Base-by-base conservation (phyloP, 2,113 vertebrate genomes). In the Bagarius yarrelli region DNA sequence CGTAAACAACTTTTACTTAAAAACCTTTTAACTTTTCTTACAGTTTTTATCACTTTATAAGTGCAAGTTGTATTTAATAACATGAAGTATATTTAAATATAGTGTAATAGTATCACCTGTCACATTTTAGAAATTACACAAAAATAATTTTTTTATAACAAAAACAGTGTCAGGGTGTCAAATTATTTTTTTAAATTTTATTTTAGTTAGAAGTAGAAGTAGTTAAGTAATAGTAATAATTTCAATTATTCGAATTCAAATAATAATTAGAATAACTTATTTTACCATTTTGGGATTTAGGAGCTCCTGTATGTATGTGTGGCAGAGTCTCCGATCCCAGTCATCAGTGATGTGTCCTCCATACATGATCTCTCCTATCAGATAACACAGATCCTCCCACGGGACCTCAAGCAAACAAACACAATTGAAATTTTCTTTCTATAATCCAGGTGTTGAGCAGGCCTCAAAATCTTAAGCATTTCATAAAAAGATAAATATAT, bases 301-400 rank as follows among this genome's bases (percentile, higher is more conserved):
- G 83, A 94, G 92, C 86, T 94, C 91, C 76, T 94, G 92, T 79
- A 95, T 90, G 69, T 94, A 95, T 0, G 88, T 90, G 21, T 56
- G 90, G 83, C 93, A 96, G 32, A 96, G 88, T 60, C 86, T 91
- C 82, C 83, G 80, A 81, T 96, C 94, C 94, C 94, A 94, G 82
- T 86, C 86, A 69, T 93, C 86, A 0, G 91, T 94, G 84, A 94
- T 94, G 91, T 94, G 94, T 71, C 94, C 94, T 27, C 94, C 84
- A 5, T 93, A 94, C 92, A 93, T 92, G 83, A 96, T 94, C 87
- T 96, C 95, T 67, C 93, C 88, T 50, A 96, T 93, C 56, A 96
- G 92, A 78, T 93, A 95, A 63, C 87, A 86, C 79, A 95, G 85
- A 78, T 95, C 94, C 88, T 96, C 94, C 94, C 89, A 89, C 0